phyloP scores from a whole-genome alignment of 2,797 vertebrate species.

The Brachymystax lenok region DNA sequence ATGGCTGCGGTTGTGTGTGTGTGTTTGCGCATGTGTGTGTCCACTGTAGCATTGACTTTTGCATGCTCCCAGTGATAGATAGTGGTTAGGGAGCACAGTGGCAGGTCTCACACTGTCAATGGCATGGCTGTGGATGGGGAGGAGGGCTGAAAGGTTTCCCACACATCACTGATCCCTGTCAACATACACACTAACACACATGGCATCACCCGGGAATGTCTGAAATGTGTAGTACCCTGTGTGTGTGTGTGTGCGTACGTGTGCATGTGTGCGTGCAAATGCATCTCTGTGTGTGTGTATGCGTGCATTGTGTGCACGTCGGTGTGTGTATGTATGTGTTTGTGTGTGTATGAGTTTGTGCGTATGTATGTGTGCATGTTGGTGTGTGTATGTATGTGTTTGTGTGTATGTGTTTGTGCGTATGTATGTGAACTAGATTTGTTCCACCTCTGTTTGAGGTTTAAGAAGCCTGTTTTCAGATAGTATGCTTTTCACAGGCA shows the following conservation, averaged over 20 bases:
- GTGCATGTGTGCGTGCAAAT: background rate
- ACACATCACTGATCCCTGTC: constrained; percentile 73
- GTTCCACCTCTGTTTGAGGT: constrained; percentile 9
- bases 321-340: background rate
- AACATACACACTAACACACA: constrained; percentile 53
- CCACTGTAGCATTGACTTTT: constrained; percentile 72
- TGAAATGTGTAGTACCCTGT: constrained; percentile 15
- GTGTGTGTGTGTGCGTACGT: constrained; percentile 7
- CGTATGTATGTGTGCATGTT: background rate
- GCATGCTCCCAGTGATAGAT: constrained; percentile 73
- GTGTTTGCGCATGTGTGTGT: constrained; percentile 69
- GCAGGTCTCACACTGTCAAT: constrained; percentile 68
- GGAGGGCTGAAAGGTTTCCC: constrained; percentile 69
- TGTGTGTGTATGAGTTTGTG: background rate
- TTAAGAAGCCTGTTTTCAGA: constrained; percentile 16
- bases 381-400: background rate
- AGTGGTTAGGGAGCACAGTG: constrained; percentile 71
- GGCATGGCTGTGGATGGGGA: constrained; percentile 65
- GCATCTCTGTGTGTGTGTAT: constrained; percentile 5
- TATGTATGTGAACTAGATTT: background rate
- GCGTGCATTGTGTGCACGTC: background rate
- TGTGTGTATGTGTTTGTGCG: background rate
- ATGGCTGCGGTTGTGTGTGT: constrained; percentile 18
- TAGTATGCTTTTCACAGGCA: constrained; percentile 10
- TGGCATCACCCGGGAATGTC: constrained; percentile 50